Conservation (phyloP, 2,888 invertebrate species). For the Drosophila limbata region DNA sequence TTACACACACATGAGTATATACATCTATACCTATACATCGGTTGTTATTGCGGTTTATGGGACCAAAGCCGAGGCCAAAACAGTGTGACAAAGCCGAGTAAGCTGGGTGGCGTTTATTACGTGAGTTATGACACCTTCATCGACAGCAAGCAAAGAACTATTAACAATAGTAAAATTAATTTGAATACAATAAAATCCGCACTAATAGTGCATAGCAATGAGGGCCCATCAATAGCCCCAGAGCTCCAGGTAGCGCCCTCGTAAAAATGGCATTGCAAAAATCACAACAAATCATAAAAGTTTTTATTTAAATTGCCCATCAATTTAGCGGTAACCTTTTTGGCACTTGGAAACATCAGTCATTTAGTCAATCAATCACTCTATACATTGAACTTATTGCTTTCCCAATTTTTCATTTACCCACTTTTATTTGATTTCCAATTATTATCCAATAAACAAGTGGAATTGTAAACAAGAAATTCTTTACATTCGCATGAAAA, state of each 20-base stretch:
- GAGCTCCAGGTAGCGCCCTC: slow-evolving; percentile 56
- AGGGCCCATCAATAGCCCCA: slow-evolving; percentile 23
- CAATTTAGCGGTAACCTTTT: slow-evolving; percentile 18
- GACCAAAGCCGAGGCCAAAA: slow-evolving; percentile 10
- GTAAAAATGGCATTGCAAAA: slow-evolving; percentile 69
- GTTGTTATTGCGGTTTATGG: slow-evolving; percentile 55
- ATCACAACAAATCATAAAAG: slow-evolving; percentile 76
- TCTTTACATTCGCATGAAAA: neutral
- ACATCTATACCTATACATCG: neutral
- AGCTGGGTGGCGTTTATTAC: slow-evolving; percentile 64
- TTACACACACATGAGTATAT: neutral
- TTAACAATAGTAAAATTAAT: slow-evolving; percentile 68
- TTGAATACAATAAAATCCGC: slow-evolving; percentile 64
- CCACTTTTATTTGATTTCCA: neutral
- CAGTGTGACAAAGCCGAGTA: slow-evolving; percentile 63
- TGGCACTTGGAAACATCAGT: slow-evolving; percentile 40
- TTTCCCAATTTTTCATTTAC: neutral
- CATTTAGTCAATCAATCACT: slow-evolving; percentile 35
- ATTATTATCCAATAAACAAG: neutral
- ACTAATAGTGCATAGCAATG: slow-evolving; percentile 65
- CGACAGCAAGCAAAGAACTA: slow-evolving; percentile 41
- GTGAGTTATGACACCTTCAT: slow-evolving; percentile 66
- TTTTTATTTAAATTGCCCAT: slow-evolving; percentile 59
- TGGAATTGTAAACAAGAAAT: neutral
- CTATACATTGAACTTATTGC: slow-evolving; percentile 3